Evolutionary conservation across 2,113 vertebrate species (phyloP).

Genomic region (Sylvilagus bachmani): DNA sequence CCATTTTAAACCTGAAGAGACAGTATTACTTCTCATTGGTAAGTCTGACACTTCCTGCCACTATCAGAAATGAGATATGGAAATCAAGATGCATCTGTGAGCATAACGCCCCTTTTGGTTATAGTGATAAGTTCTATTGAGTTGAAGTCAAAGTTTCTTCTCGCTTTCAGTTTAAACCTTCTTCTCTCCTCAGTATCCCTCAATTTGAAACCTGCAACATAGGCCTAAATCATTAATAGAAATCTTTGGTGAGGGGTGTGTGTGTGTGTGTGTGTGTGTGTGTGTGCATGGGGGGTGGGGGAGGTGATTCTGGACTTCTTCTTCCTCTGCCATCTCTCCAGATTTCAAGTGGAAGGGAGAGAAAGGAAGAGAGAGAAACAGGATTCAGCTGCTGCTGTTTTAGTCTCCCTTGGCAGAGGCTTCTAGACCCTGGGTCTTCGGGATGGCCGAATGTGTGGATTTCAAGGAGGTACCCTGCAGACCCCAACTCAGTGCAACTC

Average conservation of each 20-base stretch:
- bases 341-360: not conserved
- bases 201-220: not conserved
- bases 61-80: not conserved
- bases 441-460: not conserved
- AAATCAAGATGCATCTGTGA: slow-evolving; percentile 19
- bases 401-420: not conserved
- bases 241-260: not conserved
- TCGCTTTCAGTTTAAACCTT: not conserved
- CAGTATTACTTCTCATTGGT: not conserved
- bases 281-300: too few relatives aligned
- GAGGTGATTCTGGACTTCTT: not conserved
- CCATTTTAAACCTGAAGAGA: not conserved
- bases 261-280: too few relatives aligned
- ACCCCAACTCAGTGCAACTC: not conserved
- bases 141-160: not conserved
- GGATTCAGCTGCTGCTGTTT: not conserved
- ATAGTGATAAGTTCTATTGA: not conserved
- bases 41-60: not conserved
- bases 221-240: not conserved
- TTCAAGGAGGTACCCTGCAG: not conserved
- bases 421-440: not conserved
- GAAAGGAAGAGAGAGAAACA: not conserved
- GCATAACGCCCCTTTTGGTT: not conserved
- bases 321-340: not conserved
- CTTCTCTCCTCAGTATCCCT: not conserved